Evolutionary conservation across 1,140 invertebrate species (phyloP), one percentile per base, ranked within the genome.

Genomic region (Onthophagus taurus): DNA sequence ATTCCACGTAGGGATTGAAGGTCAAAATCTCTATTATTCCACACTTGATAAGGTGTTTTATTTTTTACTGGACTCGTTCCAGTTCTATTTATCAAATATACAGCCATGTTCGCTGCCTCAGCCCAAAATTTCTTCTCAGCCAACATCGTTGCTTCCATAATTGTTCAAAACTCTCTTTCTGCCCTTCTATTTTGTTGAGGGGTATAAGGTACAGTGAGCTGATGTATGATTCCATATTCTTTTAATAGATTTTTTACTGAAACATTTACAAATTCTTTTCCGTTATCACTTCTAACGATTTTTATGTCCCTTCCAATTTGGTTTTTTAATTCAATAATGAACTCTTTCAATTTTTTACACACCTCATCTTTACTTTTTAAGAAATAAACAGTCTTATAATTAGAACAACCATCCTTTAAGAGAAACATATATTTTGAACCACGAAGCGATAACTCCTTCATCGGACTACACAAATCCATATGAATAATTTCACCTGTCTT

Each of bases 131-230:
- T 29, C 45, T 11, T 47, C 66, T 47, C 45, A 19, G 21, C 24
- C 19, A 55, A 33, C 49, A 60, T 48, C 1, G 51, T 44, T 34
- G 45, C 51, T 31, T 63, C 59, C 13, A 55, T 17, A 19, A 60
- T 42, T 30, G 61, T 63, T 31, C 60, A 34, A 21, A 54, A 54
- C 24, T 46, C 41, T 34, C 58, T 42, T 46, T 69, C 65, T 34
- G 55, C 48, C 8, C 58, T 45, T n/a, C 63, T 64, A 56, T 71
- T 71, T 47, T 67, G 63, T 37, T 69, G 44, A 20, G 66, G 65
- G 5, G 58, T 60, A 36, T 70, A 64, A 2, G 51, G 23, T 1
- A 58, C 55, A 6, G 65, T 65, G 5, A 30, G 49, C 45, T 66
- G 55, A 46, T 65, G 63, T 31, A 41, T 30, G 19, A 67, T 66